These are phyloP conservation scores for Phaenicophaeus curvirostris DNA, from an alignment of 2,797 vertebrate species.

Conservation along the genomic window DNA sequence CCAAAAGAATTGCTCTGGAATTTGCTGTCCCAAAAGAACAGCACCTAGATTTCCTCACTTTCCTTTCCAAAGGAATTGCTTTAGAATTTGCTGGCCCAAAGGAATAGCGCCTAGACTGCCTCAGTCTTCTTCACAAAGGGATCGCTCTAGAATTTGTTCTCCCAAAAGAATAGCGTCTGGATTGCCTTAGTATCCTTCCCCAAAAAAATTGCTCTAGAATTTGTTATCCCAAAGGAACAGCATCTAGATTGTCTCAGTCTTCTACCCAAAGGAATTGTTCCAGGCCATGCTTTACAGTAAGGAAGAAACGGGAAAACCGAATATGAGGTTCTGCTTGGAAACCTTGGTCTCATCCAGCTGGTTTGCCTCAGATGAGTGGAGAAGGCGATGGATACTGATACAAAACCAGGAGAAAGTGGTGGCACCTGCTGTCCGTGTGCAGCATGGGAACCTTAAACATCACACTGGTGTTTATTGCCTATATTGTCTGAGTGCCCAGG, in stretches of 20 bases:
- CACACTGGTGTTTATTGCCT: not conserved
- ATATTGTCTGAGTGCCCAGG: not conserved
- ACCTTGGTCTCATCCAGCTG: not conserved
- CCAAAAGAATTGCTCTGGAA: too few species aligned
- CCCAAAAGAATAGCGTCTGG: too few species aligned
- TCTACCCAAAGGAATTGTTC: not conserved
- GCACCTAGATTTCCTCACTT: too few species aligned
- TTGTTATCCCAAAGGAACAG: too few species aligned
- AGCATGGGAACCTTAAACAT: not conserved
- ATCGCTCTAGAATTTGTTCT: too few species aligned
- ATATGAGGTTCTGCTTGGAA: not conserved
- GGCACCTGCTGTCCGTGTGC: not conserved
- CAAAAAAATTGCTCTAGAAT: too few species aligned
- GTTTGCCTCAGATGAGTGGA: not conserved
- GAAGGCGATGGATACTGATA: accelerated
- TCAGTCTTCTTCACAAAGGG: too few species aligned
- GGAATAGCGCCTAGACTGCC: too few species aligned
- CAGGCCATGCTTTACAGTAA: not conserved
- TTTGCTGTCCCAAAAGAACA: too few species aligned
- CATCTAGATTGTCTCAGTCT: not conserved
- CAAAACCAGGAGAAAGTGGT: not conserved
- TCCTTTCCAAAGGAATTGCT: too few species aligned
- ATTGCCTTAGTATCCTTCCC: too few species aligned
- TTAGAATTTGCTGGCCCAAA: too few species aligned
- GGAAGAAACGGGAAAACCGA: not conserved